These are phyloP conservation scores for Aptenodytes forsteri DNA, from an alignment of 2,113 vertebrate genomes.

Conservation along the genomic window DNA sequence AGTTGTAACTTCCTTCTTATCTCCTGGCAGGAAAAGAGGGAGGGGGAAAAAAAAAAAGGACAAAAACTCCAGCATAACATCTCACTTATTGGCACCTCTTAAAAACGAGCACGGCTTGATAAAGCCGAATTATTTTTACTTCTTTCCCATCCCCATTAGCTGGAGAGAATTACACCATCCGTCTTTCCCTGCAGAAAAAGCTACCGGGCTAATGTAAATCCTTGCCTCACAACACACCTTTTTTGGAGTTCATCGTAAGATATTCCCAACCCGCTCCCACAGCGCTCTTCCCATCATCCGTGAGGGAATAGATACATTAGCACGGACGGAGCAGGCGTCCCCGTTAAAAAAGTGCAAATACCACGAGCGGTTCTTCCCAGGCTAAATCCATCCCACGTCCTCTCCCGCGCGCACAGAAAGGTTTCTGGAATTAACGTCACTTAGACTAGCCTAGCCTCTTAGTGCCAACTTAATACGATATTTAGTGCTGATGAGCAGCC, in stretches of 20 bases:
- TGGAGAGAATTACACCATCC: neutral
- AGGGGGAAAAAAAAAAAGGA: neutral
- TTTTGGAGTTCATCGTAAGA: neutral
- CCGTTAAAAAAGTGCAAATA: too few relatives aligned
- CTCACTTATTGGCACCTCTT: neutral
- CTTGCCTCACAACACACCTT: neutral
- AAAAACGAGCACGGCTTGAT: neutral
- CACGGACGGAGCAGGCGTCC: neutral
- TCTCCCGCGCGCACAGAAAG: neutral
- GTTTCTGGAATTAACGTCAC: neutral
- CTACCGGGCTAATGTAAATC: neutral
- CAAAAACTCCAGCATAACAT: neutral
- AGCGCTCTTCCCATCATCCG: neutral
- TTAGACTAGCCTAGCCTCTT: neutral
- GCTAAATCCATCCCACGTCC: neutral
- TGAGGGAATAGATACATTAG: accelerated
- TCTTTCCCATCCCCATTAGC: neutral
- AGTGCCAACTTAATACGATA: too few relatives aligned
- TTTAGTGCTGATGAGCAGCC: neutral
- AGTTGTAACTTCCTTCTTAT: neutral
- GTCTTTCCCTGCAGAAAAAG: neutral
- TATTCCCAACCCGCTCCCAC: neutral
- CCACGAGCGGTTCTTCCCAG: neutral
- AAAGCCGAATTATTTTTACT: neutral
- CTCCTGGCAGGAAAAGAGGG: neutral